Conservation (phyloP, 92 coral and sea anemone genomes). For the Phenganax marumi region DNA sequence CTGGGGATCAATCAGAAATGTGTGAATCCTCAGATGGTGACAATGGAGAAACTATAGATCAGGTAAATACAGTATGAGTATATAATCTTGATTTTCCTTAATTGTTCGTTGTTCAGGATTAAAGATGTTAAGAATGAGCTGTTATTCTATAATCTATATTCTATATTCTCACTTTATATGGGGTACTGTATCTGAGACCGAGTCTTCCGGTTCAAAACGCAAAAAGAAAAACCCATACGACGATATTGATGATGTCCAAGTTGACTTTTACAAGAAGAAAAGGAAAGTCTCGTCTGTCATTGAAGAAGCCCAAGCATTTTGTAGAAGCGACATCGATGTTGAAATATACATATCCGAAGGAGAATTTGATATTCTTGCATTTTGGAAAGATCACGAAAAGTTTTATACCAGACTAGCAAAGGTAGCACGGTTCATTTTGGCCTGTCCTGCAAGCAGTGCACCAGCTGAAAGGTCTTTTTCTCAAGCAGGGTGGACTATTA, state of each 20-base stretch:
- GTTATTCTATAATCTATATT: not conserved
- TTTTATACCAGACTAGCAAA: not conserved
- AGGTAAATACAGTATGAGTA: too few relatives aligned
- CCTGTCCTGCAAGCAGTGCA: not conserved
- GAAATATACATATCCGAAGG: not conserved
- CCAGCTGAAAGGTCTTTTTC: not conserved
- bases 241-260: not conserved
- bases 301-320: not conserved
- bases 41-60: too few relatives aligned
- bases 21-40: too few relatives aligned
- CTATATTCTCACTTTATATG: not conserved
- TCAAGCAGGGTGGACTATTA: slow-evolving; percentile 1
- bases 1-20: too few relatives aligned
- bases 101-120: not conserved
- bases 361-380: not conserved
- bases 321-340: not conserved
- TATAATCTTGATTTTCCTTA: too few relatives aligned
- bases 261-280: not conserved
- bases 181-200: not conserved
- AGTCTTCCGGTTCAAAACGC: not conserved
- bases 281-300: not conserved
- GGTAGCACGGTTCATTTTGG: not conserved
- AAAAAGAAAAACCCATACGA: not conserved
- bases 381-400: too few relatives aligned
- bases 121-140: not conserved